Conservation (phyloP, 37 sponge, comb jelly and placozoan species). For the Eunapius fragilis region DNA sequence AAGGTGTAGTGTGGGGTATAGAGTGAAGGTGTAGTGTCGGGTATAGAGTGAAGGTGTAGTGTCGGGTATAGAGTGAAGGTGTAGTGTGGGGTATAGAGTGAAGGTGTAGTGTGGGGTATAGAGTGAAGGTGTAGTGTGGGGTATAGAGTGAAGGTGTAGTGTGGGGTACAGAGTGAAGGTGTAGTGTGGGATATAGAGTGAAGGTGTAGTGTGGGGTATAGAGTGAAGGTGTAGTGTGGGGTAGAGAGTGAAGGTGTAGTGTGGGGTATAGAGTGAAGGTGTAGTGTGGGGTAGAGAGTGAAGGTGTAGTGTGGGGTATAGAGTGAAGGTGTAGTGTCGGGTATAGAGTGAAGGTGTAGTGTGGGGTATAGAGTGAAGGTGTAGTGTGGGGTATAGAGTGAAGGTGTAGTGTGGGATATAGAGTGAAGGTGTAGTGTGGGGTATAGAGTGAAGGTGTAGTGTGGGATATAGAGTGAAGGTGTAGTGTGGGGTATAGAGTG, state of each 20-base stretch:
- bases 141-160: too few relatives aligned
- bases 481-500: neutral
- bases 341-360: neutral
- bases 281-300: neutral
- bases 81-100: neutral
- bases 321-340: neutral
- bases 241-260: conserved; percentile 10
- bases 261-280: neutral
- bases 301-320: neutral
- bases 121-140: neutral
- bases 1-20: neutral
- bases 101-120: neutral
- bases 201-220: neutral
- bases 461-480: neutral
- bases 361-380: conserved; percentile 1
- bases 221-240: conserved; percentile 1
- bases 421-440: too few relatives aligned
- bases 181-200: neutral
- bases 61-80: neutral
- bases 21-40: neutral
- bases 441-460: too few relatives aligned
- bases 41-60: neutral
- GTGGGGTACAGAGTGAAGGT: too few relatives aligned
- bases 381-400: neutral
- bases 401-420: too few relatives aligned